Evolutionary conservation across 2,113 vertebrate genomes (phyloP).

Genomic region (Menura novaehollandiae): DNA sequence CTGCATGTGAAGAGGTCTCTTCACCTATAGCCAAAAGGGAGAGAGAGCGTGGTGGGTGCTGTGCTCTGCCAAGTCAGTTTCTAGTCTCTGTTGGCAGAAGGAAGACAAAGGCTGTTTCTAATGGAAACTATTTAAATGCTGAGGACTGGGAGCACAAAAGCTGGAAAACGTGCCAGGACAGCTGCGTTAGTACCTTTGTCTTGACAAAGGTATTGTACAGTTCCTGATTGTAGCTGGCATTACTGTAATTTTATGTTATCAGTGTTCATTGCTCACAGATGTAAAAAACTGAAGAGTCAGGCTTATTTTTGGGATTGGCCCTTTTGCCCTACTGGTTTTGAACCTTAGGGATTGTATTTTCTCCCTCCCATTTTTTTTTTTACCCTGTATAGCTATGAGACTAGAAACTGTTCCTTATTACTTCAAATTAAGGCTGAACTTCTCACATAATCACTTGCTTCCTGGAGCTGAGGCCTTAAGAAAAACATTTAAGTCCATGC

Average conservation of each 20-base stretch:
- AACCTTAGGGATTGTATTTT: not conserved
- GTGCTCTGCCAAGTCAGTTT: not conserved
- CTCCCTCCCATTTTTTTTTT: not conserved
- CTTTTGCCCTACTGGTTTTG: not conserved
- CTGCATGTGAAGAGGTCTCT: not conserved
- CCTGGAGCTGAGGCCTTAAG: not conserved
- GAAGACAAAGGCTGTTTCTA: not conserved
- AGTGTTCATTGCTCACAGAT: not conserved
- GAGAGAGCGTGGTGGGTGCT: not conserved
- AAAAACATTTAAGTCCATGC: not conserved
- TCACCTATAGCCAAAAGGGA: not conserved
- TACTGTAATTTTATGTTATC: not conserved
- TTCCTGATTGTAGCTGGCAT: not conserved
- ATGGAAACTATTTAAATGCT: conserved; percentile 1
- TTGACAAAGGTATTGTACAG: not conserved
- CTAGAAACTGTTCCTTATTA: not conserved
- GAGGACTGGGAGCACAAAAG: not conserved
- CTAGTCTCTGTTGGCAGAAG: not conserved
- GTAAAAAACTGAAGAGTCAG: not conserved
- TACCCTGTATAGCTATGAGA: not conserved
- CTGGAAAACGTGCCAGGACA: not conserved
- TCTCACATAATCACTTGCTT: not conserved
- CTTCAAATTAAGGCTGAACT: not conserved
- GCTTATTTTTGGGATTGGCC: not conserved
- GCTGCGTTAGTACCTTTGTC: not conserved